Conservation (phyloP, 2,888 invertebrate genomes). For the Chromoteleia sp. region DNA sequence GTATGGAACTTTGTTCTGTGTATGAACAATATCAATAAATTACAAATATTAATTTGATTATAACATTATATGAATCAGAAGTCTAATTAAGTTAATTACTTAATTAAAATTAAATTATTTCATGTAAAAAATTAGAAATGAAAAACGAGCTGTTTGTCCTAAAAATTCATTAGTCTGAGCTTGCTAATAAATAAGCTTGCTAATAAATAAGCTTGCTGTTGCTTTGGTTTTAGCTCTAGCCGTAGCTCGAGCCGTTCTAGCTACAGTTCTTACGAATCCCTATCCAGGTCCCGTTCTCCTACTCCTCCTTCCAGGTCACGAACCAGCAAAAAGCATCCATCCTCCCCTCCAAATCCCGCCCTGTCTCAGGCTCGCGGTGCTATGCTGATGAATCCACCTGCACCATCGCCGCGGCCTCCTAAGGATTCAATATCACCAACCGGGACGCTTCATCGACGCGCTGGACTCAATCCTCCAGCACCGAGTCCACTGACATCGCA, state of each 20-base stretch:
- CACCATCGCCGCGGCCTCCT: conserved; percentile 87
- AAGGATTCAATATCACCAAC: conserved; percentile 83
- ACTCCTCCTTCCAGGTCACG: conserved; percentile 85
- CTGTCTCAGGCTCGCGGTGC: conserved; percentile 84
- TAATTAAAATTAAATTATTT: no score
- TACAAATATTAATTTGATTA: no score
- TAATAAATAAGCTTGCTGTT: conserved; percentile 26
- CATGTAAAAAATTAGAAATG: no score
- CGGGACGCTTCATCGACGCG: conserved; percentile 82
- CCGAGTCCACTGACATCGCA: conserved; percentile 80
- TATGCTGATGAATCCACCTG: conserved; percentile 91
- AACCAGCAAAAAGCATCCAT: conserved; percentile 80
- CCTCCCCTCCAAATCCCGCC: conserved; percentile 79
- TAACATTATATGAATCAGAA: no score
- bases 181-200: no score
- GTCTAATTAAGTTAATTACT: no score
- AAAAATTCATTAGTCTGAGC: neutral
- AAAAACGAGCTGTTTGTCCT: no score
- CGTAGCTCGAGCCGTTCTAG: conserved; percentile 85
- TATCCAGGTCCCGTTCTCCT: conserved; percentile 85
- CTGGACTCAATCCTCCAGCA: conserved; percentile 83
- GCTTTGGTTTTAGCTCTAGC: conserved; percentile 84
- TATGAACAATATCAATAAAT: no score
- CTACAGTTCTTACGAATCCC: conserved; percentile 85
- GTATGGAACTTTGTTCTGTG: no score